Conservation (phyloP, 1,140 invertebrate species). For the Hylyphantes graminicola region DNA sequence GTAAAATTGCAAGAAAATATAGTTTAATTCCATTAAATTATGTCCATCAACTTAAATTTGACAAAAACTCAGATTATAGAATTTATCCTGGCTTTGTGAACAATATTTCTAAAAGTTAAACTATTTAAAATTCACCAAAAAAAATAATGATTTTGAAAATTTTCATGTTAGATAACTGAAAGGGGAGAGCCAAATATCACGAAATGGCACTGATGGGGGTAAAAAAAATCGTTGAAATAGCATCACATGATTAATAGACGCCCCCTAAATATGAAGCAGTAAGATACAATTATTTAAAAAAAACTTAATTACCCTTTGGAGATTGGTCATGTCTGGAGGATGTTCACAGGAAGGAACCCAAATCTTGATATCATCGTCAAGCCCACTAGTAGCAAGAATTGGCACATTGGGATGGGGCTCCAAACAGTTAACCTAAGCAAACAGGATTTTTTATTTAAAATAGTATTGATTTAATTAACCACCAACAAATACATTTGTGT, state of each 20-base stretch:
- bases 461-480: neutral
- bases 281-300: neutral
- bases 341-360: slow-evolving; percentile 83
- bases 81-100: neutral
- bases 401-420: slow-evolving; percentile 90
- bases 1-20: too few species aligned
- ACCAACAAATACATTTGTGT: neutral
- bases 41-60: too few species aligned
- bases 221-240: neutral
- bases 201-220: too few species aligned
- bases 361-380: slow-evolving; percentile 93
- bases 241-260: neutral
- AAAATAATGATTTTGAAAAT: too few species aligned
- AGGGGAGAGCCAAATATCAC: too few species aligned
- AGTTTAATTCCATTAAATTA: too few species aligned
- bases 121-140: too few species aligned
- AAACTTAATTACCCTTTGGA: slow-evolving; percentile 70
- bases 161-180: too few species aligned
- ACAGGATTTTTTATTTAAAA: slow-evolving; percentile 37
- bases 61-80: too few species aligned
- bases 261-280: neutral
- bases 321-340: slow-evolving; percentile 70
- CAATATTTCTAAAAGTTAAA: neutral
- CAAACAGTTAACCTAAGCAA: slow-evolving; percentile 85
- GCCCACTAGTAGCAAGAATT: slow-evolving; percentile 87